Percentiles rank a stretch among this genome's conserved stretches.
Conservation (phyloP, 2,888 invertebrate species). For the Xylota sylvarum region DNA sequence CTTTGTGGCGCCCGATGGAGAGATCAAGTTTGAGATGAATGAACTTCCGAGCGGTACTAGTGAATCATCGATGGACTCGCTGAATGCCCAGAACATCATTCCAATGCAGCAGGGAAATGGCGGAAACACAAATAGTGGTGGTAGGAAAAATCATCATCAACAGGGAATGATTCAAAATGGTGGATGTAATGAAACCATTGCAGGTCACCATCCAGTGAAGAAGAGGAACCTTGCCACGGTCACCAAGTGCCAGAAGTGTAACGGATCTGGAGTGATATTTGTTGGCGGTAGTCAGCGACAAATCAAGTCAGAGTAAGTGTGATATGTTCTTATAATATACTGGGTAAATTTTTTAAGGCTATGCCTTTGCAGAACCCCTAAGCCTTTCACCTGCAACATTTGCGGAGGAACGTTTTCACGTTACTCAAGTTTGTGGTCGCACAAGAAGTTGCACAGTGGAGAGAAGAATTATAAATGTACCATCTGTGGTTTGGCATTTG, state of each 20-base stretch:
- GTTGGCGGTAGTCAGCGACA: constrained; percentile 81
- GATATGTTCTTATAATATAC: not conserved
- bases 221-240: constrained; percentile 92
- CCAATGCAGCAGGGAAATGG: constrained; percentile 79
- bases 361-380: constrained; percentile 86
- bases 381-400: constrained; percentile 95
- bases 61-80: constrained; percentile 81
- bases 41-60: constrained; percentile 83
- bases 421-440: constrained; percentile 95
- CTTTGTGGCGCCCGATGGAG: constrained; percentile 89
- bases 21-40: constrained; percentile 87
- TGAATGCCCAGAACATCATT: constrained; percentile 86
- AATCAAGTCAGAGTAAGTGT: constrained; percentile 83
- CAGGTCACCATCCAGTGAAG: constrained; percentile 92
- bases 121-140: constrained; percentile 41
- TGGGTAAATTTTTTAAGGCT: constrained; percentile 19
- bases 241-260: constrained; percentile 95
- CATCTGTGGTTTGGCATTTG: constrained; percentile 94
- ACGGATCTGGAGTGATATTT: constrained; percentile 92
- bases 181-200: constrained; percentile 60
- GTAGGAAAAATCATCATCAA: constrained; percentile 74
- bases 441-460: constrained; percentile 93
- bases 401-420: constrained; percentile 93
- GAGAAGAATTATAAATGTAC: constrained; percentile 94
- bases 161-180: constrained; percentile 55